phyloP scores from a whole-genome alignment of 1,140 invertebrate species.

The Ostrea denselamellosa region DNA sequence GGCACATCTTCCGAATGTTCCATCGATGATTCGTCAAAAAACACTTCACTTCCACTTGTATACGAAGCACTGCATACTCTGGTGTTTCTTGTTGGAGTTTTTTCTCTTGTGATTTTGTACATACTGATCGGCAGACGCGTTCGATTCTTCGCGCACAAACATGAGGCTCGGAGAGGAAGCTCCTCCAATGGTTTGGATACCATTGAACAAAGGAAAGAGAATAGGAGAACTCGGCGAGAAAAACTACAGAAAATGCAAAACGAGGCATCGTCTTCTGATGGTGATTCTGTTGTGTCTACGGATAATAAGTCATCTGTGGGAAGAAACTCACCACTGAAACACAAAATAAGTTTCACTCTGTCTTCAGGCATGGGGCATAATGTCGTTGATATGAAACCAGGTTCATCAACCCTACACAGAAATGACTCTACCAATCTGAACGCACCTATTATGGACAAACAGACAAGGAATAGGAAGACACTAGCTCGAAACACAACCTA shows the following conservation, averaged over 20 bases:
- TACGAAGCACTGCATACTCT: constrained; percentile 15
- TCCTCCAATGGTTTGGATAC: constrained; percentile 39
- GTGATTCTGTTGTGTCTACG: not conserved
- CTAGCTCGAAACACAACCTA: constrained; percentile 54
- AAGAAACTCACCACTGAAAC: not conserved
- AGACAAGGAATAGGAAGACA: constrained; percentile 13
- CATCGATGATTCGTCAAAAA: constrained; percentile 33
- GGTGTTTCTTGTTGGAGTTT: constrained; percentile 41
- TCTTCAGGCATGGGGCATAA: not conserved
- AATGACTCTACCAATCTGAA: constrained; percentile 4
- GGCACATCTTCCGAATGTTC: constrained; percentile 52
- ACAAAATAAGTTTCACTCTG: constrained; percentile 12
- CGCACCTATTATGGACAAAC: constrained; percentile 5
- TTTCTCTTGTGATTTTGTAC: constrained; percentile 49
- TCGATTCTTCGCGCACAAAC: constrained; percentile 51
- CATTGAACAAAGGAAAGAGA: not conserved
- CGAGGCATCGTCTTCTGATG: not conserved
- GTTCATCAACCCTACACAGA: not conserved
- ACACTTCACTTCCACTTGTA: constrained; percentile 35
- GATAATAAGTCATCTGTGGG: not conserved
- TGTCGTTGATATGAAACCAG: not conserved
- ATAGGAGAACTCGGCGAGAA: not conserved
- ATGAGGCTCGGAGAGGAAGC: constrained; percentile 45
- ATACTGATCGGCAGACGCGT: constrained; percentile 49
- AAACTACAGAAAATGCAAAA: constrained; percentile 6